Evolutionary conservation across 2,113 vertebrate genomes (phyloP).

Genomic region (Chaenogobius annularis): DNA sequence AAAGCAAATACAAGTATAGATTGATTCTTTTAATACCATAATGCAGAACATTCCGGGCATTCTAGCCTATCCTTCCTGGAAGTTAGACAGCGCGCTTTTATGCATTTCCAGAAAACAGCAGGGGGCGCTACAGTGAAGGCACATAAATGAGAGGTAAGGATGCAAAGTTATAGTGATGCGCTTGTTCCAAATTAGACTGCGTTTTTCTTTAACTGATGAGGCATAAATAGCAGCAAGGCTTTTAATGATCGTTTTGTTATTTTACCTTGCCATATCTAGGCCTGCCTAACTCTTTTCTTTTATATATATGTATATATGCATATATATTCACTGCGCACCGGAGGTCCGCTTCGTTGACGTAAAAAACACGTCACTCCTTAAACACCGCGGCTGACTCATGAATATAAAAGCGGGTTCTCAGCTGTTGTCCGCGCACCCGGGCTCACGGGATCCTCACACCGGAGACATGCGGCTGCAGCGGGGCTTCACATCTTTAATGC

Average conservation of each 20-base stretch:
- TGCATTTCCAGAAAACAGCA: neutral
- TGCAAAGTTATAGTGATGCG: neutral
- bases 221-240: no score
- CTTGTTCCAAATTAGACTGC: neutral
- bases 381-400: slow-evolving; percentile 50
- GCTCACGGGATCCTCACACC: neutral
- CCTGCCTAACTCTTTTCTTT: no score
- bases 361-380: slow-evolving; percentile 54
- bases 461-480: neutral
- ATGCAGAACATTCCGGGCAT: no score
- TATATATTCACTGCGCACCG: slow-evolving; percentile 29
- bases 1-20: no score
- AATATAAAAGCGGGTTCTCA: slow-evolving; percentile 71
- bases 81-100: no score
- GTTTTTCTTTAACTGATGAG: neutral
- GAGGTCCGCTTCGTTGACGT: slow-evolving; percentile 55
- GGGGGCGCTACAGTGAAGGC: neutral
- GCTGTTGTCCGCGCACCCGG: slow-evolving; percentile 9
- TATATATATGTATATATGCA: no score
- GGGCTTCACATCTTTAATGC: slow-evolving; percentile 18
- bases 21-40: no score
- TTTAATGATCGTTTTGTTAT: no score
- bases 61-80: no score
- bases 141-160: neutral
- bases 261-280: no score